phyloP scores from a whole-genome alignment of 2,888 invertebrate species.

The Leucophenga montana region DNA sequence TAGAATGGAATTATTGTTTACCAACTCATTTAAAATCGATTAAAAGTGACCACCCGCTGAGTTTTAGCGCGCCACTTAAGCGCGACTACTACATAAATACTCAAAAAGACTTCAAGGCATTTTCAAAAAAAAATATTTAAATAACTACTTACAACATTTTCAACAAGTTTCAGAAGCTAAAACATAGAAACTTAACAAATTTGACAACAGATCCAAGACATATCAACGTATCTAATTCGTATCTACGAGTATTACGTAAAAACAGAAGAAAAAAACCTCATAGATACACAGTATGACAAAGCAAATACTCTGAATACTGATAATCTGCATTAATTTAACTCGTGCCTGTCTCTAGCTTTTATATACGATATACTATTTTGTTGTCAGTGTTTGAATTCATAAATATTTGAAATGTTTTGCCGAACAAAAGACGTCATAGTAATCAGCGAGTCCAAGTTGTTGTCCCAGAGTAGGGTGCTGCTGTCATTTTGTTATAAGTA shows the following conservation, averaged over 20 bases:
- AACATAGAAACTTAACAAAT: constrained; percentile 1
- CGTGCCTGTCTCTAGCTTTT: constrained; percentile 41
- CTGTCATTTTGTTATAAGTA: not conserved
- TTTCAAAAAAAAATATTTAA: constrained; percentile 10
- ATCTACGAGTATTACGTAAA: not conserved
- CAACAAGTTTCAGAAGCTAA: constrained; percentile 57
- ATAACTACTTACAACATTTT: constrained; percentile 50
- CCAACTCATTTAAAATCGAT: constrained; percentile 62
- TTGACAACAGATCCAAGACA: not conserved
- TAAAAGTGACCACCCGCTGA: constrained; percentile 62
- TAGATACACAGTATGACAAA: too few relatives aligned
- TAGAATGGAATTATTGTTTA: constrained; percentile 31
- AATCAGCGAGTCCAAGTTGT: too few relatives aligned
- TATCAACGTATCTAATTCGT: not conserved
- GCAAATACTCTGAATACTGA: not conserved
- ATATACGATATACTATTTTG: too few relatives aligned
- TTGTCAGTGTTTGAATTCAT: constrained; percentile 27
- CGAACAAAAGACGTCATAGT: constrained; percentile 19
- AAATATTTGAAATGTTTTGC: constrained; percentile 43
- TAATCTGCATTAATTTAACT: constrained; percentile 34
- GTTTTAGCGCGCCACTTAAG: constrained; percentile 11
- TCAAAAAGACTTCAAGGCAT: not conserved
- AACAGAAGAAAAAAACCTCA: not conserved
- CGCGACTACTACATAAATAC: not conserved
- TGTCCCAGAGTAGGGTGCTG: too few relatives aligned